Evolutionary conservation across 1,140 invertebrate species (phyloP).

Genomic region (Pomacea maculata): DNA sequence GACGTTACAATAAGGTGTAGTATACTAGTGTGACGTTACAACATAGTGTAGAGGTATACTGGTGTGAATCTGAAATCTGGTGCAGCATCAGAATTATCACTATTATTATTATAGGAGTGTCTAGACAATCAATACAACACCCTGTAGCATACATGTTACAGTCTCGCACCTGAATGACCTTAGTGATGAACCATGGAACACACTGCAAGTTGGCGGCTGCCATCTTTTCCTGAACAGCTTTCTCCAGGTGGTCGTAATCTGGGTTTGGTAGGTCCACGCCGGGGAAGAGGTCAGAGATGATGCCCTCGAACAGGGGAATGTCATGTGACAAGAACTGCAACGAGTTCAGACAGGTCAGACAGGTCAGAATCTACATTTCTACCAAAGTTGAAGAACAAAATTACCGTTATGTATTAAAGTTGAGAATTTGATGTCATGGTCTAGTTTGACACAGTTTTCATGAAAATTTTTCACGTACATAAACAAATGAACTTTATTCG

Average conservation of each 20-base stretch:
- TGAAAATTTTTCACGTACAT: no score
- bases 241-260: constrained; percentile 72
- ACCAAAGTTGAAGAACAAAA: no score
- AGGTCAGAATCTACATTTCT: not conserved
- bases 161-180: constrained; percentile 63
- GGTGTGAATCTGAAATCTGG: no score
- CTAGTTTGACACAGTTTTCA: no score
- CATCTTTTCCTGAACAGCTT: constrained; percentile 58
- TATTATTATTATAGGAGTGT: no score
- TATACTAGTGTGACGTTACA: no score
- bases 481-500: no score
- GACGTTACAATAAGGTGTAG: no score
- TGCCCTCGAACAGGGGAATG: constrained; percentile 66
- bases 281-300: constrained; percentile 66
- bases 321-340: constrained; percentile 66
- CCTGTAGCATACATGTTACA: not conserved
- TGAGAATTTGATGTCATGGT: no score
- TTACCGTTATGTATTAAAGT: no score
- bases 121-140: not conserved
- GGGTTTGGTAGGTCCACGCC: constrained; percentile 58
- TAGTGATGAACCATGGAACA: constrained; percentile 63
- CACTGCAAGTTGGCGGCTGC: constrained; percentile 55
- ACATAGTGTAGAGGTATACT: not conserved
- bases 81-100: no score
- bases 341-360: not conserved